phyloP scores from a whole-genome alignment of 2,113 vertebrate genomes.

The Epinephelus moara region DNA sequence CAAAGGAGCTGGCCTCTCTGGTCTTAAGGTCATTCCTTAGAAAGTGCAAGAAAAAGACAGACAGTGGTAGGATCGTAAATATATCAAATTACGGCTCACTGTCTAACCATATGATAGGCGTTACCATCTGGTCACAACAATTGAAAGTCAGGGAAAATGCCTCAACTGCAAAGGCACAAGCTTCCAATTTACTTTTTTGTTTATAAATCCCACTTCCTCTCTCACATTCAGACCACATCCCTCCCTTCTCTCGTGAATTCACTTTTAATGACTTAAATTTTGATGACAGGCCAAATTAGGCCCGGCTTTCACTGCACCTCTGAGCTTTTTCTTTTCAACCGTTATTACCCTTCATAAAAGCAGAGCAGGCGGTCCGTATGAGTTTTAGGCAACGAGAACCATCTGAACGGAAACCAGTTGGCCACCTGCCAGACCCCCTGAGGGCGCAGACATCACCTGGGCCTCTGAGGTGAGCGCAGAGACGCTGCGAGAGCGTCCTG shows the following conservation, averaged over 20 bases:
- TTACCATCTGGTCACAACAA: slow-evolving; percentile 1
- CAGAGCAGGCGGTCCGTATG: slow-evolving; percentile 15
- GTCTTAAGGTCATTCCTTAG: slow-evolving; percentile 65
- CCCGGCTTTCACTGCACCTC: slow-evolving; percentile 15
- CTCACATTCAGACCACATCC: slow-evolving; percentile 17
- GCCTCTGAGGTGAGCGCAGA: slow-evolving; percentile 12
- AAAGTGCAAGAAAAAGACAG: slow-evolving; percentile 35
- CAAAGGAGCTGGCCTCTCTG: slow-evolving; percentile 61
- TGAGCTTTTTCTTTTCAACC: background rate
- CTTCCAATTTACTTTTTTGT: background rate
- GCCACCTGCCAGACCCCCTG: slow-evolving; percentile 35
- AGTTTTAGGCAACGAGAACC: slow-evolving; percentile 32
- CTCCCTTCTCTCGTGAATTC: slow-evolving; percentile 37
- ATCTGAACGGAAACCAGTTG: slow-evolving; percentile 44
- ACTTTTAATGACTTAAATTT: slow-evolving; percentile 30
- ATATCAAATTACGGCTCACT: background rate
- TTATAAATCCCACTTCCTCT: slow-evolving; percentile 46
- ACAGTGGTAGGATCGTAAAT: slow-evolving; percentile 2
- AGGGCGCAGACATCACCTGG: slow-evolving; percentile 49
- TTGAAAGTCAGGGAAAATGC: slow-evolving; percentile 1
- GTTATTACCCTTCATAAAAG: slow-evolving; percentile 47
- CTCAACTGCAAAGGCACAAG: background rate
- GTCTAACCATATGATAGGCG: background rate
- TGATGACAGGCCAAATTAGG: slow-evolving; percentile 48
- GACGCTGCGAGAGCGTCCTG: slow-evolving; percentile 22